Conservation (phyloP, 2,113 vertebrate genomes). For the Gymnobelideus leadbeateri region DNA sequence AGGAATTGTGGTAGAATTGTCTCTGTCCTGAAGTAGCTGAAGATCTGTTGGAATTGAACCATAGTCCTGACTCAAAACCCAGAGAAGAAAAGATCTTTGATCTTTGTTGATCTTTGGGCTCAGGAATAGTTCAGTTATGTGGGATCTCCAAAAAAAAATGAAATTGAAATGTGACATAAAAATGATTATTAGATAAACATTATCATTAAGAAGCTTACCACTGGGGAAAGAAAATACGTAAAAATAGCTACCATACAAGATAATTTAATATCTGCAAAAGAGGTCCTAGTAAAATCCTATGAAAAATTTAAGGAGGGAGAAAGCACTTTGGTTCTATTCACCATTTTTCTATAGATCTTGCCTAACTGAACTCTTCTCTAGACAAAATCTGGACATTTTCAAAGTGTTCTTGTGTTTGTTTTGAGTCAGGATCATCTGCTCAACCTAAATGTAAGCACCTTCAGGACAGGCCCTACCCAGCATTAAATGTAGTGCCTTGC, state of each 20-base stretch:
- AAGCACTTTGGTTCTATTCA: neutral
- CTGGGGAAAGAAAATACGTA: neutral
- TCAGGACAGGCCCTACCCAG: neutral
- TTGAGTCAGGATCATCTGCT: neutral
- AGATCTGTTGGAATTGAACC: neutral
- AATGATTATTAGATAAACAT: neutral
- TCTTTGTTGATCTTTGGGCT: too few relatives aligned
- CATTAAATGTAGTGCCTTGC: neutral
- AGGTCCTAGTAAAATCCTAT: neutral
- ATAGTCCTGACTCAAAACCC: neutral
- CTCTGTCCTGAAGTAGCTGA: neutral
- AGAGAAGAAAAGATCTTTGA: conserved; percentile 31
- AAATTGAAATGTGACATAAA: neutral
- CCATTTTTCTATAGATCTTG: neutral
- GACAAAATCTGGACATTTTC: fast-evolving
- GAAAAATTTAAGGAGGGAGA: neutral
- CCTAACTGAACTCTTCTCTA: neutral
- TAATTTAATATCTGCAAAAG: neutral
- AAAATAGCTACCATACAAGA: neutral
- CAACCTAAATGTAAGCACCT: neutral
- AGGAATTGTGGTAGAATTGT: neutral
- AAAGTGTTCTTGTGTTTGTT: neutral
- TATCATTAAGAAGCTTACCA: neutral
- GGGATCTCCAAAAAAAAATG: neutral
- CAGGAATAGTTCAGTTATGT: neutral